Evolutionary conservation across 2,113 vertebrate genomes (phyloP).

Genomic region (Neotoma lepida): DNA sequence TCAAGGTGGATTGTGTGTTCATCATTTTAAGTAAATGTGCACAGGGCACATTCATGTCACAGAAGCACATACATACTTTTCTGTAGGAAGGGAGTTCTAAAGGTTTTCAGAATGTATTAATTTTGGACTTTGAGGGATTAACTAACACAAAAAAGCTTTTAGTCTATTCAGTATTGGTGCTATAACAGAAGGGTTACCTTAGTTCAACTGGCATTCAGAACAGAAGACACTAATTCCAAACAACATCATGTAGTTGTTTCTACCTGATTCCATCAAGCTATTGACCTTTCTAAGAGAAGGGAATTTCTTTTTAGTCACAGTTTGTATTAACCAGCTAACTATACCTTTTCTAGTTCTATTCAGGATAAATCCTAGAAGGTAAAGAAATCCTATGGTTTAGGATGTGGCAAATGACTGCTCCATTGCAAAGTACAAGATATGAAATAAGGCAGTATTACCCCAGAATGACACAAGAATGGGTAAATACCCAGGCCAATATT

Average conservation of each 20-base stretch:
- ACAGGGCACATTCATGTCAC: not conserved
- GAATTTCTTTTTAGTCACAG: slow-evolving; percentile 52
- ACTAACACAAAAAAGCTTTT: not conserved
- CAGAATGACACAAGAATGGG: not conserved
- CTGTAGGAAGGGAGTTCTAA: not conserved
- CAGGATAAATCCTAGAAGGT: slow-evolving; percentile 23
- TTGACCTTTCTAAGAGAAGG: slow-evolving; percentile 31
- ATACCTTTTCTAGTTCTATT: not conserved
- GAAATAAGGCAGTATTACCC: not conserved
- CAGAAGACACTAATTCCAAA: slow-evolving; percentile 33
- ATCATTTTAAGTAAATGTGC: not conserved
- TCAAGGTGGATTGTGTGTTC: slow-evolving; percentile 30
- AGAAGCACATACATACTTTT: slow-evolving; percentile 27
- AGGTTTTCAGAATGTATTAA: slow-evolving; percentile 3
- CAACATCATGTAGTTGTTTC: not conserved
- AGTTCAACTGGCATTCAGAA: not conserved
- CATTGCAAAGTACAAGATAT: not conserved
- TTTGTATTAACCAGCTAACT: slow-evolving; percentile 39
- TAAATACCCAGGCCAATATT: not conserved
- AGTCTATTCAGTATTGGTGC: not conserved
- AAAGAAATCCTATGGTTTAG: slow-evolving; percentile 12
- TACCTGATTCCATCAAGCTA: slow-evolving; percentile 54
- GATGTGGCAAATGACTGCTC: not conserved
- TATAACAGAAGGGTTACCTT: not conserved
- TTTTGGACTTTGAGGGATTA: slow-evolving; percentile 23